A percentile compares a stretch with the other conserved stretches of the same genome.
phyloP scores from a whole-genome alignment of 2,113 vertebrate genomes.

The Anas platyrhynchos region DNA sequence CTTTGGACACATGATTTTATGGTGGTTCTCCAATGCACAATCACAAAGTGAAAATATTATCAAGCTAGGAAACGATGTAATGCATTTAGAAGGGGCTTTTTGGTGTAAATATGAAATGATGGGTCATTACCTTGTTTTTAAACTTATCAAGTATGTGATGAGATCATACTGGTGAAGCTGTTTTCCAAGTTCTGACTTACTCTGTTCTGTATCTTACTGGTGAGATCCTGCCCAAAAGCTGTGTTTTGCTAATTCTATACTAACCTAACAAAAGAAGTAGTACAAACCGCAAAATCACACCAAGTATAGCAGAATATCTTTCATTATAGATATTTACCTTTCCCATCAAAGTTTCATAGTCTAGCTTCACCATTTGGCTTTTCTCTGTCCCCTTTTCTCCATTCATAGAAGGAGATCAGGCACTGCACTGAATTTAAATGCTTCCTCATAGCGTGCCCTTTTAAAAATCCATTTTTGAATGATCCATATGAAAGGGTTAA shows the following conservation, averaged over 20 bases:
- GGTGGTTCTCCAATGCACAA: accelerated
- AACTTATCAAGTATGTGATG: not conserved
- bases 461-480: not conserved
- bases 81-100: not conserved
- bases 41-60: not conserved
- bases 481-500: not conserved
- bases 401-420: not conserved
- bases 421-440: not conserved
- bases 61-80: not conserved
- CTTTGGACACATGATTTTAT: not conserved
- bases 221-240: not conserved
- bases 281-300: too few relatives aligned
- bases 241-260: not conserved
- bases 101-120: not conserved
- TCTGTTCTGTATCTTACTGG: not conserved
- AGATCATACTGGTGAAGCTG: not conserved
- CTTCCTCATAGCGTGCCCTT: not conserved
- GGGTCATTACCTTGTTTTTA: not conserved
- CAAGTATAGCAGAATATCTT: not conserved
- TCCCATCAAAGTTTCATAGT: not conserved
- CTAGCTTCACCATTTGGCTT: not conserved
- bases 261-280: not conserved
- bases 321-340: not conserved
- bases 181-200: not conserved
- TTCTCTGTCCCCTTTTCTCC: not conserved